Percentiles rank a stretch among this genome's conserved stretches.
Conservation (phyloP, 1,140 invertebrate genomes). For the Drosophila sp. region DNA sequence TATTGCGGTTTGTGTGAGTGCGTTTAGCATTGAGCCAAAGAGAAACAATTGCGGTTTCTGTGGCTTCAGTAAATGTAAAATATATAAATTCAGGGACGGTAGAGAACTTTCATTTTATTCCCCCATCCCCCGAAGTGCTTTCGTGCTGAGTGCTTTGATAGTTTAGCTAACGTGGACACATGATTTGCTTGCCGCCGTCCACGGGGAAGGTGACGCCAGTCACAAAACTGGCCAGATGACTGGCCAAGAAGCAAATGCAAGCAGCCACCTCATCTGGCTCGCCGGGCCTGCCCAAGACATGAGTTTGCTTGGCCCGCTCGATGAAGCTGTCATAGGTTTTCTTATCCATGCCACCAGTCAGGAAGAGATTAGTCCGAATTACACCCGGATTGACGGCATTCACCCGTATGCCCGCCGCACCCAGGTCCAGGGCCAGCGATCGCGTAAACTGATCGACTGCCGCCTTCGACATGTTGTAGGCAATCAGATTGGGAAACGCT, state of each 20-base stretch:
- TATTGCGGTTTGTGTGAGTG: constrained; percentile 21
- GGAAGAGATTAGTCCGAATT: constrained; percentile 89
- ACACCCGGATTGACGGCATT: constrained; percentile 93
- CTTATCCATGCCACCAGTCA: constrained; percentile 88
- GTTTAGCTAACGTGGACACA: constrained; percentile 36
- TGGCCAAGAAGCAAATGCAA: constrained; percentile 91
- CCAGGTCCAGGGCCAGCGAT: constrained; percentile 91
- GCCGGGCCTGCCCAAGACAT: constrained; percentile 91
- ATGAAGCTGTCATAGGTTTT: constrained; percentile 89
- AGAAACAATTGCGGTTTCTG: constrained; percentile 1
- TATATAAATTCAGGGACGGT: constrained; percentile 1
- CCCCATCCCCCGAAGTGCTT: no score
- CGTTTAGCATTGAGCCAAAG: not conserved
- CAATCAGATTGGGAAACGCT: constrained; percentile 89
- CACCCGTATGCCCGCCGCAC: constrained; percentile 90
- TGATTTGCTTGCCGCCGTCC: constrained; percentile 85
- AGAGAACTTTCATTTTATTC: not conserved
- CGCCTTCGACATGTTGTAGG: constrained; percentile 94
- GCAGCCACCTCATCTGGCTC: constrained; percentile 89
- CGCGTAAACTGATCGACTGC: constrained; percentile 94
- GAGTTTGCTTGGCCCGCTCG: constrained; percentile 89
- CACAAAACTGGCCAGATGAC: constrained; percentile 89
- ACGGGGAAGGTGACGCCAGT: constrained; percentile 91
- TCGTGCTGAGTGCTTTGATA: no score
- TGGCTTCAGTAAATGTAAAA: not conserved